Conservation (phyloP, 2,113 vertebrate species). For the Atractosteus spatula region DNA sequence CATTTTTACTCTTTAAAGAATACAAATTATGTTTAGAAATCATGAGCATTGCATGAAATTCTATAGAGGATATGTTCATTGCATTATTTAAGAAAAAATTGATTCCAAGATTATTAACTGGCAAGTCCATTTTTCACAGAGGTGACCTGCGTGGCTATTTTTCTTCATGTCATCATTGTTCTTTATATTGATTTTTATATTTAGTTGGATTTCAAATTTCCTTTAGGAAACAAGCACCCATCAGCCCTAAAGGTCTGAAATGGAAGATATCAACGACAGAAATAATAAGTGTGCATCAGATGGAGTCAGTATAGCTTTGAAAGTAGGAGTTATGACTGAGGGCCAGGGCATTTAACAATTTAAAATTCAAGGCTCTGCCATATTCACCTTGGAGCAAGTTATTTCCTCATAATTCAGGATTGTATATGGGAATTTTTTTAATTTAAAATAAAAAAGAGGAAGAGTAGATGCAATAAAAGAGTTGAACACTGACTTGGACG, state of each 20-base stretch:
- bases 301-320: background rate
- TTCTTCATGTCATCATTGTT: conserved; percentile 4
- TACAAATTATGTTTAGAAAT: too few relatives aligned
- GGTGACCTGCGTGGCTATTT: conserved; percentile 5
- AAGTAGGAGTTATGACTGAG: background rate
- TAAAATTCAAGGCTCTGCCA: conserved; percentile 15
- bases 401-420: conserved; percentile 22
- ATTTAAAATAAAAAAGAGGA: conserved; percentile 18
- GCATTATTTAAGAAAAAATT: conserved; percentile 8
- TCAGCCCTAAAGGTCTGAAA: background rate
- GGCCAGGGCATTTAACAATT: conserved; percentile 11
- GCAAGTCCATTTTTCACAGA: conserved; percentile 10
- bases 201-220: conserved; percentile 5
- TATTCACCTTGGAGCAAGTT: conserved; percentile 20
- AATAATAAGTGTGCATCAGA: background rate
- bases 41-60: background rate
- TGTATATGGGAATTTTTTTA: conserved; percentile 21
- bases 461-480: too few relatives aligned
- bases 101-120: conserved; percentile 2
- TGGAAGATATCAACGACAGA: background rate
- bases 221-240: background rate
- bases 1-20: too few relatives aligned
- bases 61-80: background rate
- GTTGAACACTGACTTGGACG: too few relatives aligned
- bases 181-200: conserved; percentile 11